Conservation (phyloP, 2,797 vertebrate species). For the Ptychadena robeensis region DNA sequence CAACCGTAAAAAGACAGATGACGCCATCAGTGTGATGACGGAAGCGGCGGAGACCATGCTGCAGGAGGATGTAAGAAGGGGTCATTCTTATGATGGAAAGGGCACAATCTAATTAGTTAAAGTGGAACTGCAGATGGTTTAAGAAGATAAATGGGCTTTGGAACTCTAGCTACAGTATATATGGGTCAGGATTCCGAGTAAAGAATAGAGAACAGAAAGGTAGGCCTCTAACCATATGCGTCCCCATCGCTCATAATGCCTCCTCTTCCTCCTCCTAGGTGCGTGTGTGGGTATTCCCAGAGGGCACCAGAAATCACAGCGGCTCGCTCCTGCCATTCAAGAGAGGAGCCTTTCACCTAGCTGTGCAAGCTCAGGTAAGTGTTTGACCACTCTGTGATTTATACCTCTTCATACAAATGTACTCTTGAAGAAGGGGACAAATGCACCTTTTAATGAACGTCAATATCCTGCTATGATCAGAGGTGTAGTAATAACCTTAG, state of each 20-base stretch:
- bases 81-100: not conserved
- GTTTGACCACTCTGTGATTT: not conserved
- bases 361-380: conserved; percentile 79
- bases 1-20: conserved; percentile 73
- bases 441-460: too few species aligned
- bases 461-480: too few species aligned
- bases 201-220: too few species aligned
- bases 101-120: too few species aligned
- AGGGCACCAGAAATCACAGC: conserved; percentile 80
- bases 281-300: conserved; percentile 80
- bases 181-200: too few species aligned
- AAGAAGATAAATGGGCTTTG: too few species aligned
- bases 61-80: conserved; percentile 72
- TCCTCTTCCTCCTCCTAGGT: conserved; percentile 67
- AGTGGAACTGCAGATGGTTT: not conserved
- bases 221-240: too few species aligned
- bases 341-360: conserved; percentile 81
- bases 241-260: too few species aligned
- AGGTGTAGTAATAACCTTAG: too few species aligned
- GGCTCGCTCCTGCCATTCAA: conserved; percentile 82
- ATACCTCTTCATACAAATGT: too few species aligned
- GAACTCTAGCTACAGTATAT: too few species aligned
- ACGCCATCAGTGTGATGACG: conserved; percentile 77
- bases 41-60: conserved; percentile 73
- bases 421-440: too few species aligned